Evolutionary conservation across 2,797 vertebrate species (phyloP).

Genomic region (Melanogrammus aeglefinus): DNA sequence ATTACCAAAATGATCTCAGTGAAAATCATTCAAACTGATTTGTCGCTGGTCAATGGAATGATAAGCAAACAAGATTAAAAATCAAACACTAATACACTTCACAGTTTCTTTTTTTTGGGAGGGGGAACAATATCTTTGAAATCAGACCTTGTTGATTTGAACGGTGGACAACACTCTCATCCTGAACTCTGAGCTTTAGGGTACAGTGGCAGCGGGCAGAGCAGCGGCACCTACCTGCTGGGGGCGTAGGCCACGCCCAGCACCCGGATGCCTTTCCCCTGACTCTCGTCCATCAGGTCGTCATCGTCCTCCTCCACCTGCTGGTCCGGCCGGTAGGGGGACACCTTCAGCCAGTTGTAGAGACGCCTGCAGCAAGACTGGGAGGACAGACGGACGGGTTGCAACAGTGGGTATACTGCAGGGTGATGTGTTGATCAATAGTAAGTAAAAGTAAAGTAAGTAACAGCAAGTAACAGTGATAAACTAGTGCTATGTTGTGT

Average conservation of each 20-base stretch:
- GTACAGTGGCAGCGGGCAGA: no score
- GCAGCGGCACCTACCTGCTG: constrained; percentile 76
- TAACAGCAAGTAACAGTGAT: background rate
- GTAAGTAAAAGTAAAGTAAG: background rate
- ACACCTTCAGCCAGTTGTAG: constrained; percentile 95
- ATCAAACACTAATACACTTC: background rate
- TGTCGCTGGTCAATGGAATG: background rate
- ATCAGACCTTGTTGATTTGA: background rate
- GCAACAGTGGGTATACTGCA: background rate
- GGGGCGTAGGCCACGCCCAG: constrained; percentile 92
- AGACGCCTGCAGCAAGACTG: constrained; percentile 94
- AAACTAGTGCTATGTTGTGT: background rate
- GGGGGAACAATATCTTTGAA: background rate
- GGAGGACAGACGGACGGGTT: background rate
- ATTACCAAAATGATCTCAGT: background rate
- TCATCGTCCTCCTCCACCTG: constrained; percentile 97
- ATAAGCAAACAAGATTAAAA: no score
- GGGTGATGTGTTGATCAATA: background rate
- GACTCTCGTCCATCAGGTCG: constrained; percentile 96
- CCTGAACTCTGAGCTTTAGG: background rate
- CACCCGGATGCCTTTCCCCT: constrained; percentile 94
- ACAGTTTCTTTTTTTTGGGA: no score
- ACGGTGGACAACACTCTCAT: background rate
- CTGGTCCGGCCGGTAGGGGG: constrained; percentile 93
- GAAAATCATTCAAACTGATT: background rate